Base-by-base conservation (phyloP, 1,140 invertebrate genomes). In the Tetragnatha versicolor region DNA sequence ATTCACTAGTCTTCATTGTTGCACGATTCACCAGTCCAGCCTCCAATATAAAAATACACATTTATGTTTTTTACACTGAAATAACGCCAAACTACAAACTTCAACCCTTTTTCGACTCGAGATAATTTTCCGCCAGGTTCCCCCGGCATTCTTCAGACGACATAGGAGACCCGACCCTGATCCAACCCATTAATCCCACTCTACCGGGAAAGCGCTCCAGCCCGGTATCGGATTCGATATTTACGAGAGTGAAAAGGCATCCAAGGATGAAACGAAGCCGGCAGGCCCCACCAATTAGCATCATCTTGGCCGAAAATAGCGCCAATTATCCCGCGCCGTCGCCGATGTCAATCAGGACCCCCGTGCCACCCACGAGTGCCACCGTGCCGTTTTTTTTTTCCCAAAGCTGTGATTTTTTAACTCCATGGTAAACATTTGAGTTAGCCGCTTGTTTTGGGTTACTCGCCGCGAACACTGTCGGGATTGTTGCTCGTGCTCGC, bases 271-370 rank as follows among this genome's bases (percentile, higher is more conserved):
- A n/a, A n/a, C n/a, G n/a, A n/a, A n/a, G n/a, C n/a, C n/a, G n/a
- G n/a, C n/a, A n/a, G n/a, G n/a, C n/a, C n/a, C n/a, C n/a, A n/a
- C 42, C 72, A 63, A 75, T 63, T 75, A 75, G 42, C 58, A 75
- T 7, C 58, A 49, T 75, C 35, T 45, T n/a, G n/a, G n/a, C n/a
- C n/a, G n/a, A n/a, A n/a, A n/a, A n/a, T n/a, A n/a, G n/a, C n/a
- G n/a, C n/a, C n/a, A n/a, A n/a, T n/a, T n/a, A n/a, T 42, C 42
- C 39, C 58, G 35, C 42, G 42, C 39, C 58, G 72, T 75, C 72
- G 72, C 72, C 72, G 58, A 27, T 75, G 72, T 63, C 72, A 75
- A 61, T 75, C 72, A 75, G 39, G 27, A 10, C 58, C 39, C 27
- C n/a, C 10, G 14, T 75, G 25, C 72, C 72, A 75, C 72, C 72